These are phyloP conservation scores for Pecten maximus DNA, from an alignment of 2,888 invertebrate genomes.

Conservation along the genomic window DNA sequence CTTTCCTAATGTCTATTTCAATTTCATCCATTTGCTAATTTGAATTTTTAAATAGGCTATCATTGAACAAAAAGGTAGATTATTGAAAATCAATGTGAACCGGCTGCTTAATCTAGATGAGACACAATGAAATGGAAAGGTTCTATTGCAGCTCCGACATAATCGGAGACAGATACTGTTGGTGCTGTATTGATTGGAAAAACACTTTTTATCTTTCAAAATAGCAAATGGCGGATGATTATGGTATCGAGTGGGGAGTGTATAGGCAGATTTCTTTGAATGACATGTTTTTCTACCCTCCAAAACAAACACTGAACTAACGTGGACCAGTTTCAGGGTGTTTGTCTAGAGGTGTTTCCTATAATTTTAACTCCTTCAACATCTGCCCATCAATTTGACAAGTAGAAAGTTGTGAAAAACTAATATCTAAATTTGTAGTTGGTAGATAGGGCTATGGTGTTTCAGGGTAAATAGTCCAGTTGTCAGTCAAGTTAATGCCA, in stretches of 20 bases:
- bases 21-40: background rate
- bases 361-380: background rate
- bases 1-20: background rate
- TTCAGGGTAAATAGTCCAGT: background rate
- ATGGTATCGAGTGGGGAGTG: background rate
- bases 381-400: background rate
- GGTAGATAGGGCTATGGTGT: background rate
- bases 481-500: background rate
- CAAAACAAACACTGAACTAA: background rate
- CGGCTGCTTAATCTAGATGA: background rate
- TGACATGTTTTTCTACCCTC: conserved; percentile 7
- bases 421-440: background rate
- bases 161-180: background rate
- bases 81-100: background rate
- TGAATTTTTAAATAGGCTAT: background rate
- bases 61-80: background rate
- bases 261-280: background rate
- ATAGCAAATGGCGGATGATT: background rate
- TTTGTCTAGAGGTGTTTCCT: background rate
- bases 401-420: background rate
- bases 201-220: conserved; percentile 13
- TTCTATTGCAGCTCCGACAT: background rate
- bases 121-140: background rate
- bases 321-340: background rate
- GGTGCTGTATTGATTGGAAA: background rate